Conservation (phyloP, 2,113 vertebrate species). For the Anoplopoma fimbria region DNA sequence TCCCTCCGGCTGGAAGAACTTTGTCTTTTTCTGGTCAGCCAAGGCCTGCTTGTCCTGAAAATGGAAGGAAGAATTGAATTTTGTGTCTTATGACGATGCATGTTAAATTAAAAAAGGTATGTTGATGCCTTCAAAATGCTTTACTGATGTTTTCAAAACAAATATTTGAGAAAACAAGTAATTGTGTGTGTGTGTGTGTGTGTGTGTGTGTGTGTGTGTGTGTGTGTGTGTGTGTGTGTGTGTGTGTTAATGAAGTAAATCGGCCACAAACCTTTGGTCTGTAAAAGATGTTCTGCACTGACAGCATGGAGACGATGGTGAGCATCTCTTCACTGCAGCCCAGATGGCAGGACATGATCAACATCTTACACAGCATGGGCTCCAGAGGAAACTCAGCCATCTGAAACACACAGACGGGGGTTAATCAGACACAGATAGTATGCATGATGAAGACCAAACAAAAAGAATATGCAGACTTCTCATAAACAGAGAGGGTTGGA, state of each 20-base stretch:
- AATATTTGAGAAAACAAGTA: neutral
- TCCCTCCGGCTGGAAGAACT: conserved; percentile 95
- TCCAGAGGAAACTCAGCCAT: conserved; percentile 99
- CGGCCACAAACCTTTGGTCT: conserved; percentile 91
- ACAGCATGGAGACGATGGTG: conserved; percentile 98
- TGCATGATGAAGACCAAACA: neutral
- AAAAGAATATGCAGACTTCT: neutral
- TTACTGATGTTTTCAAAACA: neutral
- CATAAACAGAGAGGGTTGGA: neutral
- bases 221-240: no score
- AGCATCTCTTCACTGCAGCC: conserved; percentile 98
- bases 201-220: no score
- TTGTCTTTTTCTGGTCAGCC: conserved; percentile 97
- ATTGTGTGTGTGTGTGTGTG: no score
- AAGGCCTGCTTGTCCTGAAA: conserved; percentile 93
- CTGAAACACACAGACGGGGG: conserved; percentile 74
- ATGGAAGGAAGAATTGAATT: neutral
- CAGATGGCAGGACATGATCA: conserved; percentile 99
- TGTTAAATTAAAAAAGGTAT: neutral
- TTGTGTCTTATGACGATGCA: neutral
- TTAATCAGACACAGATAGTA: conserved; percentile 28
- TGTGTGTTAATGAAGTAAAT: neutral
- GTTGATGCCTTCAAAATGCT: neutral
- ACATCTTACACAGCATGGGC: conserved; percentile 99
- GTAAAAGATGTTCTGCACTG: conserved; percentile 98